Base-by-base conservation (phyloP, 2,113 vertebrate species). In the Stegostoma tigrinum region DNA sequence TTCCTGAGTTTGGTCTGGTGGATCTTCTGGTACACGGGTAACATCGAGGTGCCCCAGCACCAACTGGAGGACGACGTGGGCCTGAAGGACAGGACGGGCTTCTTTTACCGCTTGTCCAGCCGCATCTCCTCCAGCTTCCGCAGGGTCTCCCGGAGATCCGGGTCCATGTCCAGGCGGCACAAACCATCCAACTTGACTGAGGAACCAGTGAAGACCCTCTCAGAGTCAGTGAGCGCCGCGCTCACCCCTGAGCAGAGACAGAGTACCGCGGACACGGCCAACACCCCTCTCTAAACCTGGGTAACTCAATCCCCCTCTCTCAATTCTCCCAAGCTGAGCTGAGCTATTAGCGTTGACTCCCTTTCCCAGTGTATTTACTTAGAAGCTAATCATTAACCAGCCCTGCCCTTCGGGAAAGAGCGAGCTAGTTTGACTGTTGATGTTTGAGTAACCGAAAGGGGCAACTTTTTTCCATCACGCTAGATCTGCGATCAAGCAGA, bases 1-100 rank as follows among this genome's bases (percentile, higher is more conserved):
- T 98, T 99, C 97, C 96, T 99, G 96, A 99, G 98, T 97, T 97
- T 99, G 72, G 97, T 99, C 96, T 99, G 98, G 98, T 99, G 99
- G 99, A 97, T 99, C 96, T 99, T 98, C 97, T 99, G 99, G 99
- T 99, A 98, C 97, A 97, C 98, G 0, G 98, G 98, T 94, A 99
- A 99, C 97, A 97, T 99, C 66, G 98, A 99, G 52, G 98, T 98
- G 96, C 97, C 98, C 0, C 97, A 96, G 0, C 98, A 98, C 42
- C 98, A 98, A 96, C 95, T 98, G 97, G 96, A 97, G 90, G 97
- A 97, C 61, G 97, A 97, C 96, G 97, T 98, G 96, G 97, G 97
- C 23, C 80, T 90, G 2, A 97, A 96, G 95, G 97, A 96, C 12
- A 90, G 97, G 55, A 91, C 96, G 17, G 95, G 72, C 0, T 96